These are phyloP conservation scores for Radopholus similis DNA, from an alignment of 1,140 invertebrate species.

Conservation along the genomic window DNA sequence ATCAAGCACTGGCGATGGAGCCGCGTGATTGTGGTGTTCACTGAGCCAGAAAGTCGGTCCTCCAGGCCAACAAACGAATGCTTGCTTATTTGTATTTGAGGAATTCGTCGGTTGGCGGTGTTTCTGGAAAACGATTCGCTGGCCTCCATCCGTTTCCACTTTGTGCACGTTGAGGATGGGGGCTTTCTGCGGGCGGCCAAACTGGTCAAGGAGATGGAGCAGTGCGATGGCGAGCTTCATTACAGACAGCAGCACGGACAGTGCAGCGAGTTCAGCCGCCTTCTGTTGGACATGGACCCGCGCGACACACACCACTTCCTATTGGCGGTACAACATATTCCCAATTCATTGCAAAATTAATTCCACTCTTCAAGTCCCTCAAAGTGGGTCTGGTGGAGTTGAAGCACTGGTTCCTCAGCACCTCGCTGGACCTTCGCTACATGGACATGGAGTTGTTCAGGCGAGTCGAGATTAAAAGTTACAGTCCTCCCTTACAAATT, in stretches of 20 bases:
- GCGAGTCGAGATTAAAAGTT: no score
- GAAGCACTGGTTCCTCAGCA: slow-evolving; percentile 58
- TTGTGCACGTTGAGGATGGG: slow-evolving; percentile 50
- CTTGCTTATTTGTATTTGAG: slow-evolving; percentile 36
- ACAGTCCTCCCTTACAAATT: no score
- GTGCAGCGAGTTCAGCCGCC: slow-evolving; percentile 50
- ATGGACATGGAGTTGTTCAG: slow-evolving; percentile 59
- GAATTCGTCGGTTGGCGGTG: slow-evolving; percentile 27
- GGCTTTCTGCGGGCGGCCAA: slow-evolving; percentile 50
- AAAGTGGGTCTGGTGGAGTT: slow-evolving; percentile 59
- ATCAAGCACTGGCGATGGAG: slow-evolving; percentile 58
- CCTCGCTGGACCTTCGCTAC: slow-evolving; percentile 53
- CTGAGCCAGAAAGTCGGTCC: slow-evolving; percentile 36
- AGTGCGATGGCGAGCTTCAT: slow-evolving; percentile 4
- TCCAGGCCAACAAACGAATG: neutral
- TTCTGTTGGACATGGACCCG: slow-evolving; percentile 56
- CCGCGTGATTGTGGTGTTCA: slow-evolving; percentile 52
- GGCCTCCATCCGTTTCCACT: slow-evolving; percentile 45
- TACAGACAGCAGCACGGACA: slow-evolving; percentile 30
- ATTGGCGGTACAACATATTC: slow-evolving; percentile 40
- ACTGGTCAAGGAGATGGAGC: slow-evolving; percentile 25
- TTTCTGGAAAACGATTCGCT: slow-evolving; percentile 55
- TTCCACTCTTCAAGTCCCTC: slow-evolving; percentile 37
- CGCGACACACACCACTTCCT: slow-evolving; percentile 51
- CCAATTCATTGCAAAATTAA: slow-evolving; percentile 14